Conservation (phyloP, 2,797 vertebrate species). For the Leuciscus waleckii region DNA sequence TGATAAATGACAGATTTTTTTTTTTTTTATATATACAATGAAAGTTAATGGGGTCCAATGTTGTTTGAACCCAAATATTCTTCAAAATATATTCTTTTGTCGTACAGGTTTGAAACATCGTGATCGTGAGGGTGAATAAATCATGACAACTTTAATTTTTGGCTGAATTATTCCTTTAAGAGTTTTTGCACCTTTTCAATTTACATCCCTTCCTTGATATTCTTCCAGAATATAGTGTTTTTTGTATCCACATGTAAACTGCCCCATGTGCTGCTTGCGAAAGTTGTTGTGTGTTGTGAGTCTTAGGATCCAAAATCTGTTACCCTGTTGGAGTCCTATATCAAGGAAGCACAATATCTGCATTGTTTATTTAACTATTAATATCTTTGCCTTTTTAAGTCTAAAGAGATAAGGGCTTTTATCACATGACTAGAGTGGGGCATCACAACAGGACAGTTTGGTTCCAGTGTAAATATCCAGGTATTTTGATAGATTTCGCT, state of each 20-base stretch:
- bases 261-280: slow-evolving; percentile 12
- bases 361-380: slow-evolving; percentile 30
- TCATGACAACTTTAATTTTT: slow-evolving; percentile 3
- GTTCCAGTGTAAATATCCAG: slow-evolving; percentile 35
- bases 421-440: slow-evolving; percentile 12
- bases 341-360: slow-evolving; percentile 36
- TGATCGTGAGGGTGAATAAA: not conserved
- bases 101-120: not conserved
- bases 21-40: not conserved
- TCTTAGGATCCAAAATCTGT: slow-evolving; percentile 15
- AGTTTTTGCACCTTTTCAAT: slow-evolving; percentile 9
- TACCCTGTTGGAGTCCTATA: slow-evolving; percentile 7
- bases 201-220: not conserved
- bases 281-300: slow-evolving; percentile 40
- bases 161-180: not conserved
- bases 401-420: slow-evolving; percentile 46
- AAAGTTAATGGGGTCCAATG: not conserved
- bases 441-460: not conserved
- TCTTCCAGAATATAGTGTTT: slow-evolving; percentile 28
- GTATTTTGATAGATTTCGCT: slow-evolving; percentile 30
- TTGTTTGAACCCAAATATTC: not conserved
- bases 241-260: slow-evolving; percentile 22
- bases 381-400: slow-evolving; percentile 28
- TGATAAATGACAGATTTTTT: not conserved
- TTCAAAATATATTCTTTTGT: not conserved